These are phyloP conservation scores for Cerastoderma edule DNA, from an alignment of 2,888 invertebrate species.

Conservation along the genomic window DNA sequence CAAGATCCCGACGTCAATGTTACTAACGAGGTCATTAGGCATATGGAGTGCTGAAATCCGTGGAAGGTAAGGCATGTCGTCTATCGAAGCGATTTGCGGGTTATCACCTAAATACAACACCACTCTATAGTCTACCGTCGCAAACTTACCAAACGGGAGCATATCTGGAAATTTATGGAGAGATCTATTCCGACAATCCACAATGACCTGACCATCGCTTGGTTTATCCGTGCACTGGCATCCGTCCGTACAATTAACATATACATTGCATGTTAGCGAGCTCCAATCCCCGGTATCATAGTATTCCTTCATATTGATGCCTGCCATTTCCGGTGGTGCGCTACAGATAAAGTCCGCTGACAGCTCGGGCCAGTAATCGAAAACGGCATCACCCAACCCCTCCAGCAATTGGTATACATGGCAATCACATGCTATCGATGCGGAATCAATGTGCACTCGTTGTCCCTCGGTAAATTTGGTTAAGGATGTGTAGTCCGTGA, in stretches of 20 bases:
- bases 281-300: conserved; percentile 9
- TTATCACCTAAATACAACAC: too few species aligned
- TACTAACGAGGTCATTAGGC: conserved; percentile 19
- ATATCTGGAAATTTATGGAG: conserved; percentile 27
- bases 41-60: conserved; percentile 25
- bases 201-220: conserved; percentile 24
- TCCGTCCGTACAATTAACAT: conserved; percentile 28
- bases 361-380: neutral
- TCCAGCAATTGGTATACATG: neutral
- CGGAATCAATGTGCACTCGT: neutral
- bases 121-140: too few species aligned
- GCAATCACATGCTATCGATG: conserved; percentile 3
- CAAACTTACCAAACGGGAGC: conserved; percentile 39
- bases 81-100: conserved; percentile 20
- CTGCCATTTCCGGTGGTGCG: conserved; percentile 5
- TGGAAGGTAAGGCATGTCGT: conserved; percentile 22
- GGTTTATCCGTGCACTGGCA: conserved; percentile 41
- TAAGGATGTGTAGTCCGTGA: conserved; percentile 17
- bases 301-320: neutral
- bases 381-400: neutral
- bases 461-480: conserved; percentile 12
- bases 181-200: conserved; percentile 26
- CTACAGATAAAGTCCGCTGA: neutral
- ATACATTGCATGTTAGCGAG: conserved; percentile 30
- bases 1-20: neutral